Evolutionary conservation across 2,888 invertebrate species (phyloP), one percentile per base, ranked within the genome.

Genomic region (Chorisops tibialis): DNA sequence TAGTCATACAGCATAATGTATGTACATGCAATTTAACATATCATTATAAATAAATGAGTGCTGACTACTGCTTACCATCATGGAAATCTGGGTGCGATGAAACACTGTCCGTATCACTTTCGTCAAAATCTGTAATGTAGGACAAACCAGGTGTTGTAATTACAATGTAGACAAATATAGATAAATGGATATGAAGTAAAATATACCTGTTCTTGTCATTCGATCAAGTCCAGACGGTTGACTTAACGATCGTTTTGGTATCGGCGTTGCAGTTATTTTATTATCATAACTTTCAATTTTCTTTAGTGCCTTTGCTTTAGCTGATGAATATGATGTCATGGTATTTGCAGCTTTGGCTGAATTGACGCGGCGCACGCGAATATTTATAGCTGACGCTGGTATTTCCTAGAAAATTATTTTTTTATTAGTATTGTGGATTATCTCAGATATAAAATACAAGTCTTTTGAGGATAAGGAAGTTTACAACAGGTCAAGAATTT

Each of bases 241-340:
- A 72, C 87, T 87, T 48, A 87, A 79, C n/a, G 88, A 88, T 65
- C 88, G 72, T 63, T 66, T 68, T 18, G 73, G 72, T 4, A 75
- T 75, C 58, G 75, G 67, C 0, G 77, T 74, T 62, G 72, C 68
- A 45, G 73, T 71, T 59, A 66, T 67, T 54, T 69, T 70, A 60
- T 68, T 68, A 47, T 67, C 69, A 61, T 67, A 70, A 51, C 68
- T 69, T 62, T 73, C 73, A 30, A 73, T 67, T 43, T 73, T 72
- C 63, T 69, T 72, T n/a, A 71, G 63, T 39, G 70, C 69, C 56
- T 71, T 73, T 6, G 71, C 68, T 66, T 71, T 75, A 50, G 68
- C 68, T 41, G 65, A 59, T 24, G 63, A 58, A 38, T 22, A 59
- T 14, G 59, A 60, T 62, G 61, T 64, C 50, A 48, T 62, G 35